These are phyloP conservation scores for Baronia brevicornis DNA, from an alignment of 2,888 invertebrate species.

Conservation along the genomic window DNA sequence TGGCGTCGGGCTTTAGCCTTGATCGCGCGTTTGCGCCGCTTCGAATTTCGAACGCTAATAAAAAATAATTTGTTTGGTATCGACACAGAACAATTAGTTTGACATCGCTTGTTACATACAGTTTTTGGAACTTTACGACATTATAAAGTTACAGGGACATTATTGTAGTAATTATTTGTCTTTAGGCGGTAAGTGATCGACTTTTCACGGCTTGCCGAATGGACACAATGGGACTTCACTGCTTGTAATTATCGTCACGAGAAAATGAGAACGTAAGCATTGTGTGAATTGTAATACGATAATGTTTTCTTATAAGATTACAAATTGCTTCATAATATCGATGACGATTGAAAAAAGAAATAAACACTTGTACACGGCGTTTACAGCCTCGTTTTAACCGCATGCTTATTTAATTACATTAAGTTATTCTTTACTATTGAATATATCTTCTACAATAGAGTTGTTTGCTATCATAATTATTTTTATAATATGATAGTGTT, in stretches of 20 bases:
- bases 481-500: no score
- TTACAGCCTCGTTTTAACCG: constrained; percentile 21
- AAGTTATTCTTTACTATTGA: constrained; percentile 16
- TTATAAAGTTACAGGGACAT: constrained; percentile 23
- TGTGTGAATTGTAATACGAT: constrained; percentile 37
- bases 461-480: no score
- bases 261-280: constrained; percentile 72
- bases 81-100: constrained; percentile 7
- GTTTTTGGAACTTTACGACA: constrained; percentile 21
- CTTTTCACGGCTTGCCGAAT: constrained; percentile 39
- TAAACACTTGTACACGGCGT: no score
- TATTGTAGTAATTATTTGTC: constrained; percentile 28
- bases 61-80: constrained; percentile 21
- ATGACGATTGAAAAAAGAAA: no score
- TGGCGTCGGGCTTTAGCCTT: constrained; percentile 60
- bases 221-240: constrained; percentile 55
- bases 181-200: constrained; percentile 39
- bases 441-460: no score
- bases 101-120: constrained; percentile 14
- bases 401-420: constrained; percentile 37
- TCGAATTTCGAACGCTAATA: constrained; percentile 39
- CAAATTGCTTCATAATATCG: no score
- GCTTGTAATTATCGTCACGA: constrained; percentile 54
- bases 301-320: constrained; percentile 16
- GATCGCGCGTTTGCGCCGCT: constrained; percentile 61